These are phyloP conservation scores for Palythoa grandiflora DNA, from an alignment of 92 coral and sea anemone genomes.

Conservation along the genomic window DNA sequence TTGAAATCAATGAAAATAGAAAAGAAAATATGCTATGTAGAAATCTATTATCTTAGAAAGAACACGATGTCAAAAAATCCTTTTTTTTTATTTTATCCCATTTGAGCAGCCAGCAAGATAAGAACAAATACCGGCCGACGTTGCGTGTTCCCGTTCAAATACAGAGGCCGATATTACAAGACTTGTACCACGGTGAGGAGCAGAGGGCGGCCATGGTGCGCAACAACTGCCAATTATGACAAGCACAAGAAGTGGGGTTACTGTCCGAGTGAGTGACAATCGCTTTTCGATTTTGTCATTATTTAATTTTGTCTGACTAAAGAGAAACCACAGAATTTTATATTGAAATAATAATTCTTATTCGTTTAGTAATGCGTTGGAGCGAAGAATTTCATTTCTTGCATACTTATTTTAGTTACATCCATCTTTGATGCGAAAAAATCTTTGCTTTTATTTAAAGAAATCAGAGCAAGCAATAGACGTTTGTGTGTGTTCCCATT, in stretches of 20 bases:
- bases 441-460: too few relatives aligned
- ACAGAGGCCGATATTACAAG: neutral
- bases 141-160: slow-evolving; percentile 21
- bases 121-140: neutral
- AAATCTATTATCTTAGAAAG: neutral
- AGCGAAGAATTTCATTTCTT: too few relatives aligned
- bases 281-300: neutral
- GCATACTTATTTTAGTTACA: too few relatives aligned
- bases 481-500: neutral
- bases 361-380: too few relatives aligned
- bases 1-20: neutral
- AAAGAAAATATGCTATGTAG: neutral
- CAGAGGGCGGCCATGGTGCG: slow-evolving; percentile 18
- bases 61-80: neutral
- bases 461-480: neutral
- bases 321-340: neutral
- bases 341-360: too few relatives aligned
- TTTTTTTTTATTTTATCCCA: neutral
- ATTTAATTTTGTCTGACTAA: neutral
- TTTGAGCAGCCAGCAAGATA: slow-evolving; percentile 23
- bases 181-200: neutral
- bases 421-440: too few relatives aligned
- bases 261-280: slow-evolving; percentile 7
- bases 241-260: slow-evolving; percentile 26
- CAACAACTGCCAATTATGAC: slow-evolving; percentile 7